phyloP scores from a whole-genome alignment of 2,113 vertebrate genomes.

The Clarias gariepinus region DNA sequence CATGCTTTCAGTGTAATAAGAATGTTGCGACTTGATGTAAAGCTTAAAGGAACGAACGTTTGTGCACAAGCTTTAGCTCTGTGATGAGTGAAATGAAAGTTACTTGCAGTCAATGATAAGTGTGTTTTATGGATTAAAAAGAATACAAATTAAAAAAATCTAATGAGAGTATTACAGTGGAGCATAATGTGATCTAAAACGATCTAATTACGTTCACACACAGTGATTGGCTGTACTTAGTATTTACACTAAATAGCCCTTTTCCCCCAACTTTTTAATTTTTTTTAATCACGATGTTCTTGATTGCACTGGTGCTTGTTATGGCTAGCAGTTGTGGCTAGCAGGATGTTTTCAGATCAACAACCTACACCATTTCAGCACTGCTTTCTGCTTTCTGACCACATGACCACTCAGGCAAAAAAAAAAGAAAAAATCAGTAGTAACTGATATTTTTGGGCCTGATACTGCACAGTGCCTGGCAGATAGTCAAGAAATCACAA shows the following conservation, averaged over 20 bases:
- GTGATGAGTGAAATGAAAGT: background rate
- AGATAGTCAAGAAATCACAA: background rate
- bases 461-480: background rate
- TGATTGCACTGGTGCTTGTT: background rate
- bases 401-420: background rate
- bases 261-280: background rate
- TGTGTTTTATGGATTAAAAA: background rate
- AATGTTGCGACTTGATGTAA: background rate
- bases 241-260: background rate
- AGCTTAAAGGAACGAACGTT: conserved; percentile 6
- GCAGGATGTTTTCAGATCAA: background rate
- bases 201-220: background rate
- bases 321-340: background rate
- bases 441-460: background rate
- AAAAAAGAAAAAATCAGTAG: background rate
- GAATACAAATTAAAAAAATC: too few species aligned
- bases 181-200: background rate
- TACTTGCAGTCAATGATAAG: background rate
- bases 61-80: background rate
- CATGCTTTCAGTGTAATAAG: background rate
- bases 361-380: background rate
- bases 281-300: background rate
- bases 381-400: background rate
- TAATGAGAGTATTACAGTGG: background rate
- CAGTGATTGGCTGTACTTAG: too few species aligned